These are phyloP conservation scores for Eptatretus burgeri DNA, from an alignment of 2,113 vertebrate genomes.

Conservation along the genomic window DNA sequence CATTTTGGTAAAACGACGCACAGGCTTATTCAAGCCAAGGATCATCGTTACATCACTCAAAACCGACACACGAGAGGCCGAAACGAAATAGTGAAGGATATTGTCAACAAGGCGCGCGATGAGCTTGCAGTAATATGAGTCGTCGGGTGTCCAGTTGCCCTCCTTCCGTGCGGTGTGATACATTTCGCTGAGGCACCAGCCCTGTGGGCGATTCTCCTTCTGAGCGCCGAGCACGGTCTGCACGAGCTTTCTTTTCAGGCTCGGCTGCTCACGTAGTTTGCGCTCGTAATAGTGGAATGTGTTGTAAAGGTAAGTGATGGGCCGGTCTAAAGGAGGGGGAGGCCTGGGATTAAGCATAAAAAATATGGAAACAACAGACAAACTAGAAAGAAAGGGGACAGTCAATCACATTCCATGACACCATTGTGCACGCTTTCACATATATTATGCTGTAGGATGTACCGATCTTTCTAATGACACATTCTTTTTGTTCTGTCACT, in stretches of 20 bases:
- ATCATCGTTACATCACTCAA: too few relatives aligned
- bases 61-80: neutral
- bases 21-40: too few relatives aligned
- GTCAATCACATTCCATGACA: too few relatives aligned
- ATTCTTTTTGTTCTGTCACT: too few relatives aligned
- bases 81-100: slow-evolving; percentile 38
- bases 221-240: slow-evolving; percentile 87
- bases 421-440: too few relatives aligned
- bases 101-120: slow-evolving; percentile 89
- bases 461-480: too few relatives aligned
- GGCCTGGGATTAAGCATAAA: neutral
- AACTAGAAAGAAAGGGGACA: too few relatives aligned
- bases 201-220: slow-evolving; percentile 69
- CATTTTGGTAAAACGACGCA: too few relatives aligned
- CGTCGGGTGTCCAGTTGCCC: slow-evolving; percentile 72
- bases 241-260: slow-evolving; percentile 79
- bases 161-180: slow-evolving; percentile 74
- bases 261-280: slow-evolving; percentile 53
- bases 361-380: too few relatives aligned
- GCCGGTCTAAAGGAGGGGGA: slow-evolving; percentile 32
- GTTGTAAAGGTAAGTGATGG: slow-evolving; percentile 91
- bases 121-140: slow-evolving; percentile 85
- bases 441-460: too few relatives aligned
- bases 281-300: slow-evolving; percentile 86
- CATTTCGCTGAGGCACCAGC: slow-evolving; percentile 87